Evolutionary conservation across 2,113 vertebrate species (phyloP), one percentile per base, ranked within the genome.

Genomic region (Todiramphus chloris): DNA sequence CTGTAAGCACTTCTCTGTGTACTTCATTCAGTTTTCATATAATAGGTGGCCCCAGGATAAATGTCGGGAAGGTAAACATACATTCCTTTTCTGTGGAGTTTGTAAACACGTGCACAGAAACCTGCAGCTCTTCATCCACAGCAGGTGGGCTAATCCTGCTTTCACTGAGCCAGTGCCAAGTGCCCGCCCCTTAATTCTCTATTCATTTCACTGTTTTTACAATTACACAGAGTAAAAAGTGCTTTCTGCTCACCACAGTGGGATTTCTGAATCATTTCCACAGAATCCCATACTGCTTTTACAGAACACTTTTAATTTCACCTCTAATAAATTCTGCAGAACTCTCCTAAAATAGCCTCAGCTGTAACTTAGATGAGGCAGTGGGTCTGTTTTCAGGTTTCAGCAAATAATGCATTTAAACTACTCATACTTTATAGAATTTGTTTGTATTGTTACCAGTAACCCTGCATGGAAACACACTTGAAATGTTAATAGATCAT

Each of bases 401-500:
- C 76, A 56, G 56, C 74, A 93, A 95, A 66, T 80, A 90, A 87
- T 7, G 0, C 72, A 75, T 46, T 72, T 72, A 77, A 94, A 67
- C 33, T 63, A 37, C 43, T 87, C 30, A 24, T 21, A 35, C 35
- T 67, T 69, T 50, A 23, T 18, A 82, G 43, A 72, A 84, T 82
- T 87, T 95, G 62, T 91, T 95, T 89, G 16, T 83, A 53, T 91
- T 93, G 60, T 64, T 93, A 69, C 68, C 69, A 67, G 74, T 77
- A 72, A 56, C 44, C 20, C 87, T 82, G 66, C 33, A 48, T n/a
- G 77, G 58, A 89, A 89, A 69, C 27, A 70, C 39, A 16, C 48
- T 96, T 75, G 48, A 91, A 84, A 94, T 91, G 69, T 56, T 87
- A 79, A 87, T 84, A 91, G 93, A 91, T 91, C 83, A 75, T 75